Evolutionary conservation across 2,113 vertebrate genomes (phyloP), one percentile per base, ranked within the genome.

Genomic region (Barbus barbus): DNA sequence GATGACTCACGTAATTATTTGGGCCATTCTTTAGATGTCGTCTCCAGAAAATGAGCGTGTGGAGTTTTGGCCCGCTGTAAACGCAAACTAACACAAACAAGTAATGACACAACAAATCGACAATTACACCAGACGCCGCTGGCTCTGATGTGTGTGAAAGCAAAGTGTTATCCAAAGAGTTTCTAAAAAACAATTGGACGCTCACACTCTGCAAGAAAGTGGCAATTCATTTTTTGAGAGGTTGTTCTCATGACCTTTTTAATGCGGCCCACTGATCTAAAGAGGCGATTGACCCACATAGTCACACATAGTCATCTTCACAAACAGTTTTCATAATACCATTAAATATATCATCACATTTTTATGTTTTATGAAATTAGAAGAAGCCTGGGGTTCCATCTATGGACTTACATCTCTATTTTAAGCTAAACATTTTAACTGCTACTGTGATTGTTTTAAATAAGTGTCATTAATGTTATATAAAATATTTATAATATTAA

Each of bases 1-100:
- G 67, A 86, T 88, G 89, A 90, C 84, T 88, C 83, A 3, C 72
- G 78, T 89, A 85, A 92, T 93, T 89, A 88, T 91, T 92, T 83
- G 63, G 69, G 60, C 85, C 90, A 76, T 22, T 44, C 69, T 65
- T 82, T 89, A 90, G 90, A 91, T 88, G 88, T 78, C 60, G 79
- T 89, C 74, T 82, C 36, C 28, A 65, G 67, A 80, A 63, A 87
- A 84, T 76, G 51, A 86, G 24, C 31, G 69, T 85, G 79, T 72
- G 36, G 51, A 84, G 76, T 65, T 79, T 67, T 67, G 22, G 63
- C 41, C 13, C 9, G 9, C n/a, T 22, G 78, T 82, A 81, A 56
- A 75, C 75, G 14, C 61, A 31, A 65, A 65, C 61, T 31, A 31
- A 76, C 48, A 76, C 26, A 33, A 31, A 53, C 74, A 33, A 76